Evolutionary conservation across 2,888 invertebrate species (phyloP), one percentile per base, ranked within the genome.

Genomic region (Lithophane leautieri): DNA sequence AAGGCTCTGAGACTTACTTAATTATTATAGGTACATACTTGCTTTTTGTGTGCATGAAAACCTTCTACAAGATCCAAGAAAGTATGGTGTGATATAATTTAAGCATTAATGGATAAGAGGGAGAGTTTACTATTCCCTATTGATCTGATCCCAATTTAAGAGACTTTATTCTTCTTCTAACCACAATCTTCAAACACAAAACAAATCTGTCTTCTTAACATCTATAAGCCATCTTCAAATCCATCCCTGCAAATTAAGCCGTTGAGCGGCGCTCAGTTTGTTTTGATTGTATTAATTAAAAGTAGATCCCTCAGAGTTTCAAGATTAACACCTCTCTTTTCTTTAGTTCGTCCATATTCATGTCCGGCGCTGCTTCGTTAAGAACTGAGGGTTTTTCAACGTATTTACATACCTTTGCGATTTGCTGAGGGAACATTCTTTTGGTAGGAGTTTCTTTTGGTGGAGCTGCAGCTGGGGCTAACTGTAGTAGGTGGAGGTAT

Each of bases 221-320:
- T 25, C 1, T 81, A 60, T 28, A 42, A 62, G 11, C 0, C 22
- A 34, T 63, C 42, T 62, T 69, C 72, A 79, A 92, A 86, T 92
- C 90, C 92, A 62, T 58, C 92, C 89, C 94, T 93, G 92, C 65
- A n/a, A 69, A 83, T 88, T 89, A 94, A 95, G 92, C 95, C 93
- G 92, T 89, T 90, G 91, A 90, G 92, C 90, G 87, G 88, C 88
- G 88, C 89, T 88, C 92, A 93, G 94, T 95, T 96, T 96, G 95
- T 96, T 96, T 96, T 96, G 96, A 96, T 96, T 96, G 96, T 95
- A 96, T 96, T 96, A 96, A 96, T 96, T 96, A 96, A 95, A 93
- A 91, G 92, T 87, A 89, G 92, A 91, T 92, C 93, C 93, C 91
- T 92, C 93, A 92, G 94, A 95, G 94, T 94, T 95, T 93, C 94